Conservation (phyloP, 1,140 invertebrate species). For the Drosophila tani region DNA sequence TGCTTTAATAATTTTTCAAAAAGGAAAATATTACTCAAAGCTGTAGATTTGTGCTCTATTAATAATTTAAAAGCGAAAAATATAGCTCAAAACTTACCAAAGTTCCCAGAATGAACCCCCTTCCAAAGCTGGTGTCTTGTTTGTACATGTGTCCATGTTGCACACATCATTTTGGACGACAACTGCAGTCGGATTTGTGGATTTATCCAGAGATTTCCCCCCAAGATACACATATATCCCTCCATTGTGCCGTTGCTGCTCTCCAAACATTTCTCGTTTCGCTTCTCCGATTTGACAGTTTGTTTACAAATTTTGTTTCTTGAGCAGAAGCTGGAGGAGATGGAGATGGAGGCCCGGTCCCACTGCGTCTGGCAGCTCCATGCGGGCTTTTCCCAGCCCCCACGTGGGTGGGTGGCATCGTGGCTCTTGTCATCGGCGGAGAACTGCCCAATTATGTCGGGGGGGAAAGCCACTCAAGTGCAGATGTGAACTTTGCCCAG, state of each 20-base stretch:
- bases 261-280: conserved; percentile 51
- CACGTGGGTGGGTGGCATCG: conserved; percentile 23
- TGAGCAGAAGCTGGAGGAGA: not conserved
- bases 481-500: conserved; percentile 41
- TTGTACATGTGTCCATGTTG: conserved; percentile 32
- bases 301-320: conserved; percentile 66
- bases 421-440: conserved; percentile 45
- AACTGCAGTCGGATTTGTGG: conserved; percentile 49
- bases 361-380: conserved; percentile 58
- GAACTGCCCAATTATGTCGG: conserved; percentile 68
- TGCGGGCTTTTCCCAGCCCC: conserved; percentile 17
- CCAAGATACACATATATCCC: conserved; percentile 20
- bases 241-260: conserved; percentile 37
- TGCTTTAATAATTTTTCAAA: too few relatives aligned
- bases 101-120: not conserved
- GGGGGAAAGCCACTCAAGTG: conserved; percentile 47
- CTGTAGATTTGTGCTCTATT: not conserved
- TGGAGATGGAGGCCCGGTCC: conserved; percentile 6
- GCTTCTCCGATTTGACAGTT: conserved; percentile 63
- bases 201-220: conserved; percentile 29
- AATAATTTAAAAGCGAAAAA: not conserved
- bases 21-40: too few relatives aligned
- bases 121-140: conserved; percentile 4
- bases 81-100: not conserved
- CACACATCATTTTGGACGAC: conserved; percentile 41